Base-by-base conservation (phyloP, 2,113 vertebrate species). In the Tachycineta bicolor region DNA sequence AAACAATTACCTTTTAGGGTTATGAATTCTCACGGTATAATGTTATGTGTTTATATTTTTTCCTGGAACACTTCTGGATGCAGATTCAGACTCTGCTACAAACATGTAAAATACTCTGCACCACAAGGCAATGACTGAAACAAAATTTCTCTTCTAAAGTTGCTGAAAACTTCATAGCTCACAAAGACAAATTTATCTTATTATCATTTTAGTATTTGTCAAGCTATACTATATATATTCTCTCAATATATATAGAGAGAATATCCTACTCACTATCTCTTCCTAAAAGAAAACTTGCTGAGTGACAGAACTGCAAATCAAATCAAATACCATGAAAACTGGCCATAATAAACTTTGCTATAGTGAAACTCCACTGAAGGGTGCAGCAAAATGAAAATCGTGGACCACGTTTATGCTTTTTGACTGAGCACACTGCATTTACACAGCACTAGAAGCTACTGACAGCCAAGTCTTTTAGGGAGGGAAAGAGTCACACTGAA, bases 281-380 rank as follows among this genome's bases (percentile, higher is more conserved):
- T 83, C 52, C 58, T 84, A 75, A 83, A 89, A 95, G 41, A 94
- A 95, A 96, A 81, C 37, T 74, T 90, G n/a, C 28, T 65, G 80
- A 95, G 77, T 90, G 86, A 49, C 79, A 90, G 84, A 78, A 49
- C 37, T 91, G 60, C 71, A 95, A 94, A 94, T 94, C 63, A 86
- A 83, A 69, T 89, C 34, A 53, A 64, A 92, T n/a, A 62, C 46
- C 55, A 31, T n/a, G 47, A 88, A 93, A 94, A 87, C 49, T 62
- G 59, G 33, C 55, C 0, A 3, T 67, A 79, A 69, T 49, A 87
- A 86, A 78, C 58, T 90, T 83, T 74, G 41, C 46, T 88, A 20
- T 16, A 96, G 78, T 62, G 64, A 89, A 95, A 94, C 53, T 58
- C 49, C 33, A 73, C 74, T 79, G 69, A 78, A 68, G 26, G 21